These are phyloP conservation scores for Nymphalis io DNA, from an alignment of 1,140 invertebrate species.

Conservation along the genomic window DNA sequence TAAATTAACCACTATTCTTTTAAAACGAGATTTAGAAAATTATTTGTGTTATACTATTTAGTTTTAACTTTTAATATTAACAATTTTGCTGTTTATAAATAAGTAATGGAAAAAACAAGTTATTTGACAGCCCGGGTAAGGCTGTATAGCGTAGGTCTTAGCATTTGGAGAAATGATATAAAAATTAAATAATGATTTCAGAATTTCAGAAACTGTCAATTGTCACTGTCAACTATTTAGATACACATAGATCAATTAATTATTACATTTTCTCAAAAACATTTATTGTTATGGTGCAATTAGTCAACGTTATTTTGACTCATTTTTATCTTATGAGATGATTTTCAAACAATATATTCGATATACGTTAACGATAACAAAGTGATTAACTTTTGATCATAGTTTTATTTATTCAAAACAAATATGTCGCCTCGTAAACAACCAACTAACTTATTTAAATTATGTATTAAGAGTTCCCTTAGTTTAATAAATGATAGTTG, in stretches of 20 bases:
- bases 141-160: background rate
- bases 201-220: background rate
- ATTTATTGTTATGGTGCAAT: slow-evolving; percentile 2
- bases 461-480: slow-evolving; percentile 69
- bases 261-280: background rate
- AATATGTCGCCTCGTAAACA: slow-evolving; percentile 74
- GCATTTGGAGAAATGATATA: background rate
- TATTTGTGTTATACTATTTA: too few relatives aligned
- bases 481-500: slow-evolving; percentile 72
- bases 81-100: too few relatives aligned
- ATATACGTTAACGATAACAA: background rate
- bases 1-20: too few relatives aligned
- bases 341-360: background rate
- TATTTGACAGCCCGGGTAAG: background rate
- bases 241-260: background rate
- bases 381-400: slow-evolving; percentile 8
- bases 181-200: background rate
- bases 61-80: too few relatives aligned
- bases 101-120: too few relatives aligned
- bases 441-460: slow-evolving; percentile 67
- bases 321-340: slow-evolving; percentile 2
- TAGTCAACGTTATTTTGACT: slow-evolving; percentile 1
- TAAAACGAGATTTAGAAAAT: too few relatives aligned
- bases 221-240: slow-evolving; percentile 5
- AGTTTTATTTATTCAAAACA: slow-evolving; percentile 8